Base-by-base conservation (phyloP, 2,888 invertebrate genomes). In the Blera fallax region DNA sequence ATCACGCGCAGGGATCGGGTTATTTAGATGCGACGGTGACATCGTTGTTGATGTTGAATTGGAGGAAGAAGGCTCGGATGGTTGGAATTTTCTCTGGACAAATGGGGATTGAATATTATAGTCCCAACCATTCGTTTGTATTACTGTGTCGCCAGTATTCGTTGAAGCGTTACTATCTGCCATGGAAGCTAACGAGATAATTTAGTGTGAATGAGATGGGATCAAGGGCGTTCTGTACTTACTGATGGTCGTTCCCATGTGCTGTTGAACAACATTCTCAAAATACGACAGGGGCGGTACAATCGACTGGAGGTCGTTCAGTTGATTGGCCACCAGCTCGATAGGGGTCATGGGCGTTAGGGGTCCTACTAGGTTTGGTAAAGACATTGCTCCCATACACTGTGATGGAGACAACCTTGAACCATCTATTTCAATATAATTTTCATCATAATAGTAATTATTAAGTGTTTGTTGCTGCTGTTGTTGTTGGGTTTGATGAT, bases 281-380 rank as follows among this genome's bases (percentile, higher is more conserved):
- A 92, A 92, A 87, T 92, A 92, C 1, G 91, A 91, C 6, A 92
- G 76, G 2, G 92, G 92, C 3, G 92, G 92, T 24, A 90, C 90
- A 32, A 87, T 89, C 0, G 91, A 90, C 87, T 92, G 91, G 52
- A 92, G 87, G 60, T 92, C 92, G 64, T 90, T 89, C 24, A 91
- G 58, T 73, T 91, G 89, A 80, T 91, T 91, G 60, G 90, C 90
- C 16, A 91, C 89, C 81, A 90, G 64, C 52, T 91, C 91, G 27
- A 91, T 88, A 45, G 91, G 91, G 2, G 91, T 91, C 2, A 91
- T 87, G 0, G 91, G 91, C 0, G 91, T 90, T 3, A 91, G 69
- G 0, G 91, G 90, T 8, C 64, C 62, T 24, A 72, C 34, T 24
- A 76, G 52, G 7, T 50, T 72, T n/a, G 82, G 81, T 21, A 82